Evolutionary conservation across 2,797 vertebrate species (phyloP).

Genomic region (Botia almorhae): DNA sequence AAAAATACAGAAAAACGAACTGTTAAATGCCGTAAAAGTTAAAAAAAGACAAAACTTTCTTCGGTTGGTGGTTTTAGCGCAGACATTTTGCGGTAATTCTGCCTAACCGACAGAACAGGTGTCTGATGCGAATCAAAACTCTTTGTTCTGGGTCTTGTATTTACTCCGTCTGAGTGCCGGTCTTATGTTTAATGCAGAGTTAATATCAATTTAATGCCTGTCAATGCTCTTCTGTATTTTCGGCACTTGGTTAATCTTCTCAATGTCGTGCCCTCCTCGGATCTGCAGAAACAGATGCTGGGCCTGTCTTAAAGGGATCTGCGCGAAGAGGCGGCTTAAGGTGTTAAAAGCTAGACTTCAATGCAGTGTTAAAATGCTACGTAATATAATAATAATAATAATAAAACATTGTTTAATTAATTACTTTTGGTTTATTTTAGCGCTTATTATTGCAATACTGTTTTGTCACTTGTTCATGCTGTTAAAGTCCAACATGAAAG

Average conservation of each 20-base stretch:
- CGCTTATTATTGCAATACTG: background rate
- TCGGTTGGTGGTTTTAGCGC: background rate
- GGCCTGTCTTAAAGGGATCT: slow-evolving; percentile 70
- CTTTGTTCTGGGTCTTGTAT: slow-evolving; percentile 67
- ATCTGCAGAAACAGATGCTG: slow-evolving; percentile 68
- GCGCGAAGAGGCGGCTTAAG: slow-evolving; percentile 33
- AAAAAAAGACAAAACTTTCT: background rate
- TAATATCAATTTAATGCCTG: slow-evolving; percentile 83
- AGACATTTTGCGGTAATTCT: slow-evolving; percentile 1
- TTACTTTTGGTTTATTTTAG: background rate
- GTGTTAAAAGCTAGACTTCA: slow-evolving; percentile 45
- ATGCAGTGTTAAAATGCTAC: slow-evolving; percentile 15
- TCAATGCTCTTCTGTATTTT: slow-evolving; percentile 68
- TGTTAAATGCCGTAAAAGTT: background rate
- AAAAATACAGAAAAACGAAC: background rate
- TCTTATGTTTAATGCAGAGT: slow-evolving; percentile 80
- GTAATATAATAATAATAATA: background rate
- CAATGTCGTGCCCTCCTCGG: slow-evolving; percentile 67
- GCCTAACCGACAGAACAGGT: slow-evolving; percentile 64
- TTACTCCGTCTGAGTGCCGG: slow-evolving; percentile 66
- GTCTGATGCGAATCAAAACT: slow-evolving; percentile 51
- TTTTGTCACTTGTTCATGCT: background rate
- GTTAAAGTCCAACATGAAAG: background rate
- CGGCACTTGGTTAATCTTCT: slow-evolving; percentile 73
- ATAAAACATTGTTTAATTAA: background rate